Percentiles rank a stretch among this genome's conserved stretches.
These are phyloP conservation scores for Lepus europaeus DNA, from an alignment of 2,113 vertebrate genomes.

Conservation along the genomic window DNA sequence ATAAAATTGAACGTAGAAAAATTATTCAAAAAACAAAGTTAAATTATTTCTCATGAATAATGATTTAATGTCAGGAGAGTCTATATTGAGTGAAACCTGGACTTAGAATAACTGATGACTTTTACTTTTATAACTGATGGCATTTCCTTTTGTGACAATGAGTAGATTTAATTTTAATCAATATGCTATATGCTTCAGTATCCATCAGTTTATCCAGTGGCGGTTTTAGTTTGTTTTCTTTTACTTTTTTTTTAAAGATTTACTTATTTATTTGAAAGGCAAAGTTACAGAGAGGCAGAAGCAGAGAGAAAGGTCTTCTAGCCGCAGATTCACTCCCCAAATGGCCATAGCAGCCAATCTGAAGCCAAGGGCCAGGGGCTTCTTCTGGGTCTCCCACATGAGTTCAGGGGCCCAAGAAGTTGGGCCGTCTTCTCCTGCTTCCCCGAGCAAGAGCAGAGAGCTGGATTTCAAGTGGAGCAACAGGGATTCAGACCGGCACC, in stretches of 20 bases:
- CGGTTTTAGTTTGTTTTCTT: neutral
- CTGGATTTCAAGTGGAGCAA: too few species aligned
- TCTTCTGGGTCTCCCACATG: too few species aligned
- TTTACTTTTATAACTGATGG: neutral
- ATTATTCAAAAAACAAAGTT: neutral
- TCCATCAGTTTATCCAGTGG: neutral
- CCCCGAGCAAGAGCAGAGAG: too few species aligned
- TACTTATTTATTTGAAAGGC: too few species aligned
- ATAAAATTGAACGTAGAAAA: neutral
- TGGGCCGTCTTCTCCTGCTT: too few species aligned
- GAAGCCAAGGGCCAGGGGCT: too few species aligned
- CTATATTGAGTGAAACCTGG: slow-evolving; percentile 29
- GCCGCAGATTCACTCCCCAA: too few species aligned
- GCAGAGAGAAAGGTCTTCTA: too few species aligned
- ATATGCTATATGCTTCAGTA: neutral
- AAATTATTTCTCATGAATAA: neutral
- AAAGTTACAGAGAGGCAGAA: too few species aligned
- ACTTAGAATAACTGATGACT: neutral
- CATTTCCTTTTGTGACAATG: neutral
- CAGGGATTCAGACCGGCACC: too few species aligned
- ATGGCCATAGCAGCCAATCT: too few species aligned
- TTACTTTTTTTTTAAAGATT: neutral
- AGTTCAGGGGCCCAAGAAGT: too few species aligned
- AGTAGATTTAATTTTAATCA: slow-evolving; percentile 7
- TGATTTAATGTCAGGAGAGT: neutral